phyloP scores from a whole-genome alignment of 35 echinoderm and acorn worm species.

The Ophioderma brevispina region DNA sequence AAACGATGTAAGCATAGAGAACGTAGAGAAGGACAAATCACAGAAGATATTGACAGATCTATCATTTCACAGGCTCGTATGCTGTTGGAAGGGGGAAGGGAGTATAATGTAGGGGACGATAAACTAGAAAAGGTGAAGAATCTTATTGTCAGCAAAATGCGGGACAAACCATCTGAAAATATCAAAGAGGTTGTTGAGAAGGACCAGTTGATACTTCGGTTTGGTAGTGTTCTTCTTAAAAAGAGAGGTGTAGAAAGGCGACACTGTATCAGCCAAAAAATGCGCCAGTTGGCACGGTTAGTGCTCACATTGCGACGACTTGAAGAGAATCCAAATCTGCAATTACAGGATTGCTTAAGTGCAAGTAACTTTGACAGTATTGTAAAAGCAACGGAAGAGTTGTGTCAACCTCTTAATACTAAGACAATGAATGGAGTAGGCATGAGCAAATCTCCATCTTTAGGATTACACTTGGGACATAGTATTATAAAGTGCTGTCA shows the following conservation, averaged over 20 bases:
- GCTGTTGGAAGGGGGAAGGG: slow-evolving; percentile 23
- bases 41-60: neutral
- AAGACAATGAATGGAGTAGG: neutral
- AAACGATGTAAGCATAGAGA: slow-evolving; percentile 13
- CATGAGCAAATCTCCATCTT: slow-evolving; percentile 1
- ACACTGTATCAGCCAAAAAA: slow-evolving; percentile 17
- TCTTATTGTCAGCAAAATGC: neutral
- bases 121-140: neutral
- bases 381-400: slow-evolving; percentile 7
- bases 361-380: slow-evolving; percentile 11
- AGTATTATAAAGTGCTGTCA: slow-evolving; percentile 30
- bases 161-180: neutral
- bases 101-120: neutral
- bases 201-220: neutral
- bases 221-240: neutral
- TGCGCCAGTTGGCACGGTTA: neutral
- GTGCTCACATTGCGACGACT: neutral
- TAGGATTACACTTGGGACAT: slow-evolving; percentile 14
- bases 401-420: neutral
- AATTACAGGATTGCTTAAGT: neutral
- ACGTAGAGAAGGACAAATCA: neutral
- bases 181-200: neutral
- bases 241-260: neutral
- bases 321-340: neutral
- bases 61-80: slow-evolving; percentile 19